Conservation (phyloP, 2,797 vertebrate genomes). For the Garrulus glandarius region DNA sequence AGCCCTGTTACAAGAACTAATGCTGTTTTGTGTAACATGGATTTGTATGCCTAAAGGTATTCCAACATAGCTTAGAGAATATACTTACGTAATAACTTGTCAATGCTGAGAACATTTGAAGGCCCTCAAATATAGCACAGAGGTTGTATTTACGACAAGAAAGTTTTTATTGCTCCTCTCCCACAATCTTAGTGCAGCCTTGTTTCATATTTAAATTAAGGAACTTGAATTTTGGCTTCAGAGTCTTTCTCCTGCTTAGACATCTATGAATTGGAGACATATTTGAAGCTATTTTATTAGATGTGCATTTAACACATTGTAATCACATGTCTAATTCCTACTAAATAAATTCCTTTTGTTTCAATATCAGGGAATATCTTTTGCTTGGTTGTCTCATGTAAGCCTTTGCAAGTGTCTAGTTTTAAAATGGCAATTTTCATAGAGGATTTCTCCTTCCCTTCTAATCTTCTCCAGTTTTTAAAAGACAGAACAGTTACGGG, state of each 20-base stretch:
- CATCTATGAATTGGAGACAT: neutral
- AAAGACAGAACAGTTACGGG: neutral
- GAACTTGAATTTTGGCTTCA: neutral
- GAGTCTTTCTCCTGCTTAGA: neutral
- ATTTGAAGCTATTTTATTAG: neutral
- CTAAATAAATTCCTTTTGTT: neutral
- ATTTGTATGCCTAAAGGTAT: conserved; percentile 30
- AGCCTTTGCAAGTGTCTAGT: conserved; percentile 20
- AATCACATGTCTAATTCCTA: neutral
- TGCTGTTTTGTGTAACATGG: conserved; percentile 22
- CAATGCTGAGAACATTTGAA: neutral
- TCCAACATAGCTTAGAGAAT: conserved; percentile 16
- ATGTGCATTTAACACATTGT: neutral
- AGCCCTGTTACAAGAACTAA: conserved; percentile 3
- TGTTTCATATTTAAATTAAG: neutral
- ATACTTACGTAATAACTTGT: neutral
- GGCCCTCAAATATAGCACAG: neutral
- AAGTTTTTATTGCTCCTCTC: neutral
- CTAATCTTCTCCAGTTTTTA: conserved; percentile 13
- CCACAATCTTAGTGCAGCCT: neutral
- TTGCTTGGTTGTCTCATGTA: neutral
- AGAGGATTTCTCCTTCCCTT: neutral
- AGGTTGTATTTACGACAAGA: neutral
- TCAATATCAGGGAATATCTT: neutral
- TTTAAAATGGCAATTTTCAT: neutral